Base-by-base conservation (phyloP, 2,797 vertebrate genomes). In the Malacoctenus gilli region DNA sequence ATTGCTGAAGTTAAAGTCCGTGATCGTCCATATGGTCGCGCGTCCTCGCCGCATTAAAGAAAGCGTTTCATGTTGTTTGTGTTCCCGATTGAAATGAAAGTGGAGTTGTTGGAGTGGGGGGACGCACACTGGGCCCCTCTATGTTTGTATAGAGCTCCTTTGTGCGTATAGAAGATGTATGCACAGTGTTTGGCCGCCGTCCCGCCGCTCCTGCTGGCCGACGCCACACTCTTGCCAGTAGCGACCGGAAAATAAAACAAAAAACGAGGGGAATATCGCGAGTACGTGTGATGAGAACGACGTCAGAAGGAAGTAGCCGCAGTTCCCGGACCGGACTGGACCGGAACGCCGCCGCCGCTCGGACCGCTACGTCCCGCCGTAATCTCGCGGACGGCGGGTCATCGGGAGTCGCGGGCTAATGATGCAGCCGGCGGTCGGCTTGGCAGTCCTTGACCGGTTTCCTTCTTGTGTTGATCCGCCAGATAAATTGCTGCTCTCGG, bases 401-500 rank as follows among this genome's bases (percentile, higher is more conserved):
- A 86, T 81, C 76, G 78, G 22, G 82, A 82, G 80, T 79, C 63
- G 19, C 60, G 47, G 46, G 59, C 75, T 83, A 86, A 85, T 83
- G 79, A 87, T 84, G 62, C 70, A 64, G 65, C 48, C 48, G 73
- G 41, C 82, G 59, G 79, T 79, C 52, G 64, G 69, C 68, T 80
- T 79, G 78, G 78, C 85, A 86, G 82, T 79, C 79, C 81, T 87
- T 90, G 84, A 86, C 82, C 82, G 46, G 46, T 72, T 86, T 77
- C 74, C 69, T 60, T 82, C 85, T 80, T 70, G 69, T 74, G 81
- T 80, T 83, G 87, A 85, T 87, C 88, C 85, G 77, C 70, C 74
- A 77, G 52, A 83, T 87, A 89, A 89, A 90, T 86, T 84, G 82
- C 85, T 78, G 84, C 82, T 80, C 77, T 72, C 44, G 71, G 85